A percentile compares a stretch with the other conserved stretches of the same genome.
Conservation (phyloP, 2,888 invertebrate species). For the Scaptomyza cyrtandrae region DNA sequence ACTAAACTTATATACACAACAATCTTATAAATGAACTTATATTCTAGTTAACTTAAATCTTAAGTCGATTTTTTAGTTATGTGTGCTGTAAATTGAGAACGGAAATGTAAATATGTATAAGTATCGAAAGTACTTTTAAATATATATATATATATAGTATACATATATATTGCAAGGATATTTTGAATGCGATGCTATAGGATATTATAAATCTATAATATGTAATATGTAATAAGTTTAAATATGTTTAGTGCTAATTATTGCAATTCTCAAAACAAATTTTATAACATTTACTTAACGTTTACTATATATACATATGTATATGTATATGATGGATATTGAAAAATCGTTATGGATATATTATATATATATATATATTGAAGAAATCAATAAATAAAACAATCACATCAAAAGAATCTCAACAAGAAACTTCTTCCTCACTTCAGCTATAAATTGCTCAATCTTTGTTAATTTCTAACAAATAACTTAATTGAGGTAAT, state of each 20-base stretch:
- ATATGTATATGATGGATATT: conserved; percentile 49
- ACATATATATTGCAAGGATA: conserved; percentile 39
- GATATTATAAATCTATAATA: conserved; percentile 12
- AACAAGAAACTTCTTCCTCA: not conserved
- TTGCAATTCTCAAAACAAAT: conserved; percentile 73
- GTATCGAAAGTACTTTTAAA: conserved; percentile 7
- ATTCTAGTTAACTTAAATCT: conserved; percentile 21
- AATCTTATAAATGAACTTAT: conserved; percentile 24
- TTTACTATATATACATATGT: conserved; percentile 62
- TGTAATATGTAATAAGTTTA: conserved; percentile 45
- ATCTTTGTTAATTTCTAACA: conserved; percentile 47
- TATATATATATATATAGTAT: not conserved
- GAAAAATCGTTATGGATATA: conserved; percentile 69
- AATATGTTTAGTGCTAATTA: conserved; percentile 75
- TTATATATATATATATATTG: conserved; percentile 25
- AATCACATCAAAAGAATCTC: conserved; percentile 56
- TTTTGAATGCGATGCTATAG: conserved; percentile 48
- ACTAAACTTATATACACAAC: conserved; percentile 18
- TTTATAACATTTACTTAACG: conserved; percentile 79
- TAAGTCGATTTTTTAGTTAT: conserved; percentile 37
- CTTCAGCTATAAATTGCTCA: not conserved
- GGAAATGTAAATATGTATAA: conserved; percentile 49
- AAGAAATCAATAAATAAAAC: conserved; percentile 75
- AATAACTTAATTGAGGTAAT: conserved; percentile 55
- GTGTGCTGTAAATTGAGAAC: conserved; percentile 41